phyloP scores from a whole-genome alignment of 2,113 vertebrate species.

The Larimichthys polyactis region DNA sequence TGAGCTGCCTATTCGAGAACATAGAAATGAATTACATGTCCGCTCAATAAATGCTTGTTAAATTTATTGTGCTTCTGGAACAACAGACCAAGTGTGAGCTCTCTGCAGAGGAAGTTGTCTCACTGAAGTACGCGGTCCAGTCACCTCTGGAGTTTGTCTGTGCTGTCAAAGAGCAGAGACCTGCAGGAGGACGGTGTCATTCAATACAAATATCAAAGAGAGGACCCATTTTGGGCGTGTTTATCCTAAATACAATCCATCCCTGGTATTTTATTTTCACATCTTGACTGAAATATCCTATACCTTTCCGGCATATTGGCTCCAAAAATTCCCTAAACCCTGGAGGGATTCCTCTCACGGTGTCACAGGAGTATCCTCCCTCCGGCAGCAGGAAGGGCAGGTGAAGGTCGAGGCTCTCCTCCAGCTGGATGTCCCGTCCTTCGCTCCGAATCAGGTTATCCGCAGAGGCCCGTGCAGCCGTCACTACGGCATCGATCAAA shows the following conservation, averaged over 20 bases:
- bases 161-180: constrained; percentile 88
- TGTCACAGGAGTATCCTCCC: constrained; percentile 93
- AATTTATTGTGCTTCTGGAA: background rate
- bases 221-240: background rate
- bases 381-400: constrained; percentile 94
- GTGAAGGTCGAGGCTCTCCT: constrained; percentile 92
- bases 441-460: constrained; percentile 90
- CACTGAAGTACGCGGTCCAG: constrained; percentile 90
- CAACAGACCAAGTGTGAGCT: constrained; percentile 82
- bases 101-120: constrained; percentile 81
- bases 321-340: constrained; percentile 93
- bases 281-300: background rate
- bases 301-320: constrained; percentile 90
- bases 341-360: constrained; percentile 89
- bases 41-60: background rate
- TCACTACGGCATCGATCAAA: constrained; percentile 89
- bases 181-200: constrained; percentile 69
- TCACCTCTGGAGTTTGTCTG: constrained; percentile 86
- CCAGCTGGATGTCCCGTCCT: constrained; percentile 87
- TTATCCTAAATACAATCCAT: background rate
- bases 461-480: constrained; percentile 87
- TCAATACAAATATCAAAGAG: background rate
- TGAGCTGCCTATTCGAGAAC: constrained; percentile 77
- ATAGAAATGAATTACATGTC: background rate
- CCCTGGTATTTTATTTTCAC: background rate